Evolutionary conservation across 1,140 invertebrate species (phyloP), one percentile per base, ranked within the genome.

Genomic region (Agrypnia vestita): DNA sequence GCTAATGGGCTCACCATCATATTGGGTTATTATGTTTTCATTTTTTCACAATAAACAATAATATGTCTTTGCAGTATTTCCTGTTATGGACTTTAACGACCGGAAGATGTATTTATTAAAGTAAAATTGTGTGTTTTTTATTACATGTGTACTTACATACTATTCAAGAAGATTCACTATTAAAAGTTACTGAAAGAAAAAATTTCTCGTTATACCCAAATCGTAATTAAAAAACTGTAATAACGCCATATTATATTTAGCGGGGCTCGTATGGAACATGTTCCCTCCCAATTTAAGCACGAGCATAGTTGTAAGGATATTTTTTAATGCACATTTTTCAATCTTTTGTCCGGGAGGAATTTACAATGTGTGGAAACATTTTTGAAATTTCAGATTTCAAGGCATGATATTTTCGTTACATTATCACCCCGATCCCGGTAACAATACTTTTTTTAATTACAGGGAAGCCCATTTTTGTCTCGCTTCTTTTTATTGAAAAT

Each of bases 301-400:
- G 44, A n/a, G 44, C 44, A 47, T 51, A 46, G 44, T 69, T 47
- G 44, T n/a, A 47, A n/a, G 19, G n/a, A 47, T 69, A 69, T 69
- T 69, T 69, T 62, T 69, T 15, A 69, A 69, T 69, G 64, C 64
- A 69, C 64, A 69, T 69, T 69, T 17, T 69, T 69, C 64, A 69
- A 69, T 69, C 35, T 69, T 69, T 69, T 47, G 64, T 64, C 61
- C 61, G 13, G 61, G 61, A 3, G 8, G 61, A 64, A 43, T 64
- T 64, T 43, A 69, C 64, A 47, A 47, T 11, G 64, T 69, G 64
- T 47, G 35, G 43, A 69, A 47, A 43, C 64, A 10, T 64, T 62
- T 47, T 19, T n/a, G 64, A 69, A 69, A 17, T 69, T 69, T 17
- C 35, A 11, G 64, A 69, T 47, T 69, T 47, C 15, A 46, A 64